Conservation (phyloP, 92 coral and sea anemone genomes). For the Palythoa heliodiscus region DNA sequence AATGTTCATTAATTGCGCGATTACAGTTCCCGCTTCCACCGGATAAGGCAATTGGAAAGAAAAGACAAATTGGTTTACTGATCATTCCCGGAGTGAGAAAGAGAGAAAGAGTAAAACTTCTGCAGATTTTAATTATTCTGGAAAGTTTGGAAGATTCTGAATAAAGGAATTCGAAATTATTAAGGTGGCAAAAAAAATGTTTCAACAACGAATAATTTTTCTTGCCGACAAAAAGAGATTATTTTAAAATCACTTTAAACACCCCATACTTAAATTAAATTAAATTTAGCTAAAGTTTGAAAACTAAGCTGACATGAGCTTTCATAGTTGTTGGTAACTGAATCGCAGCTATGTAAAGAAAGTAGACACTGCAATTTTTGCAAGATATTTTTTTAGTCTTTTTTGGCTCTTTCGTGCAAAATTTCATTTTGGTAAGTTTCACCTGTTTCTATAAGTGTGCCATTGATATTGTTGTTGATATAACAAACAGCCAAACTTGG, state of each 20-base stretch:
- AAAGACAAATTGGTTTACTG: not conserved
- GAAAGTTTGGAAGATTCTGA: slow-evolving; percentile 8
- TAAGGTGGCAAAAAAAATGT: not conserved
- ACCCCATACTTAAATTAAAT: not conserved
- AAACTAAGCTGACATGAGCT: not conserved
- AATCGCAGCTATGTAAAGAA: not conserved
- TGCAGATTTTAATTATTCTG: not conserved
- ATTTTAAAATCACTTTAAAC: not conserved
- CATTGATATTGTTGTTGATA: not conserved
- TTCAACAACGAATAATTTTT: not conserved
- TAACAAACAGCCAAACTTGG: not conserved
- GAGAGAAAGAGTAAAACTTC: not conserved
- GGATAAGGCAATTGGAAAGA: slow-evolving; percentile 5
- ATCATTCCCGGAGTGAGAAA: not conserved
- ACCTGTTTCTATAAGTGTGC: not conserved
- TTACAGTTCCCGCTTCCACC: slow-evolving; percentile 10
- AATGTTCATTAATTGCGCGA: slow-evolving; percentile 31
- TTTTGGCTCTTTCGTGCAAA: slow-evolving; percentile 7
- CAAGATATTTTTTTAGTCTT: not conserved
- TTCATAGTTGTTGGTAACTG: not conserved
- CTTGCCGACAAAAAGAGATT: not conserved
- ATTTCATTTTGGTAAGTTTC: not conserved
- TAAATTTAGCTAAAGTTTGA: not conserved
- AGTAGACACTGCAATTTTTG: not conserved
- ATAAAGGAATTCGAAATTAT: not conserved